Base-by-base conservation (phyloP, 2,113 vertebrate genomes). In the Struthio camelus region DNA sequence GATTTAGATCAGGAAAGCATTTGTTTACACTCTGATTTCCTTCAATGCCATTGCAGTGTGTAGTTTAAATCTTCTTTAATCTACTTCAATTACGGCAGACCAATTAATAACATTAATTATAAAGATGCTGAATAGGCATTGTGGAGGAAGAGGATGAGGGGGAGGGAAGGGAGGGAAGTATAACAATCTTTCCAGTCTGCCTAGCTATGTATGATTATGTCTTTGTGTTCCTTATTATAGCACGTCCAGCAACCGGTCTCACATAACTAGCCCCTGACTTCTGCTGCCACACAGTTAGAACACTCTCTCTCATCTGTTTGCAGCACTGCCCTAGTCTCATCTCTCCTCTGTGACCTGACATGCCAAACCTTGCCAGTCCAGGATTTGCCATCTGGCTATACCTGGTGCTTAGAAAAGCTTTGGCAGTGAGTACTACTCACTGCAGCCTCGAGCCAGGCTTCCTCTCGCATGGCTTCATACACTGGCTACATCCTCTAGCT, bases 31-130 rank as follows among this genome's bases (percentile, higher is more conserved):
- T 87, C 79, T 96, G 42, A 14, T 87, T 94, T 93, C 36, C 25
- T 75, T 91, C 46, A 77, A 18, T 62, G 64, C 28, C 93, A 70
- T 94, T 94, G 73, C 18, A 78, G 23, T 36, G 23, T 79, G 69
- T 32, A 82, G 66, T 73, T 80, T 95, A 97, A 97, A 73, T 94
- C 91, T 87, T 88, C 72, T 82, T 91, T 94, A 94, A 93, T 93
- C 85, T 95, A 76, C 70, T 85, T 94, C 71, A 87, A 38, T 90
- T 95, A 70, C 85, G n/a, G 15, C 54, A 73, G 75, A 34, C 23
- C 85, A 62, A 92, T 94, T 96, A 93, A 89, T 85, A 96, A 87
- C 76, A 83, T 87, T 94, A 95, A 96, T 91, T 94, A 96, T 77
- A 94, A 94, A 87, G n/a, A n/a, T 85, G 97, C 87, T 95, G 81